phyloP scores from a whole-genome alignment of 2,888 invertebrate species.

The Phengaris arion region DNA sequence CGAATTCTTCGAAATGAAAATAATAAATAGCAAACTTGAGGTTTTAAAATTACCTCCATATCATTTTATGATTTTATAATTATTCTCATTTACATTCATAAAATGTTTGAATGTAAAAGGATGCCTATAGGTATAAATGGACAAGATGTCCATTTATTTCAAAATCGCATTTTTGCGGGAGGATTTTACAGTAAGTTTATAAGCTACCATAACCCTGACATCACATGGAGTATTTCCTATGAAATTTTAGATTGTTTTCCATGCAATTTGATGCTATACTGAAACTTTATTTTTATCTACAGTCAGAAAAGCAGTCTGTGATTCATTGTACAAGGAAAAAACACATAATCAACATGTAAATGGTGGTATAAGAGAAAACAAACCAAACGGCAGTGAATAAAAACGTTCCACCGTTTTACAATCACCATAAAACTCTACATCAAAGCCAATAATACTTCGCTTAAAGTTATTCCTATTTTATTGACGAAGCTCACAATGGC shows the following conservation, averaged over 20 bases:
- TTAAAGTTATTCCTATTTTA: slow-evolving; percentile 25
- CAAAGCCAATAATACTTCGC: slow-evolving; percentile 43
- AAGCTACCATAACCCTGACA: background rate
- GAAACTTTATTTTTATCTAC: background rate
- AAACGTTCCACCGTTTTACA: slow-evolving; percentile 58
- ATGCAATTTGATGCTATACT: no score
- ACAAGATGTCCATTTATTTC: background rate
- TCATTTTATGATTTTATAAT: background rate
- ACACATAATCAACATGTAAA: slow-evolving; percentile 44
- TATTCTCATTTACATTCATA: background rate
- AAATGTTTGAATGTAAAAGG: slow-evolving; percentile 4
- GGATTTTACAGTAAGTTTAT: background rate
- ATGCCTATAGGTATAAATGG: background rate
- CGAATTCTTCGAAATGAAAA: slow-evolving; percentile 11
- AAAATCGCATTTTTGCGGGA: background rate
- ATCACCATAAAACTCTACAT: slow-evolving; percentile 55
- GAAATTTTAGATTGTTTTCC: no score
- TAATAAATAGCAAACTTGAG: slow-evolving; percentile 1
- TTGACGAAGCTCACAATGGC: slow-evolving; percentile 21
- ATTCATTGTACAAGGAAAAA: slow-evolving; percentile 38
- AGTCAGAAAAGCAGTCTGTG: background rate
- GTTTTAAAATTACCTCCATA: background rate
- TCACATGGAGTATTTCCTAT: background rate
- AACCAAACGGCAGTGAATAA: slow-evolving; percentile 48
- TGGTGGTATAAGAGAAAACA: slow-evolving; percentile 46